Percentiles rank a stretch among this genome's conserved stretches.
Conservation (phyloP, 2,797 vertebrate genomes). For the Lepidocolaptes lacrymiger region DNA sequence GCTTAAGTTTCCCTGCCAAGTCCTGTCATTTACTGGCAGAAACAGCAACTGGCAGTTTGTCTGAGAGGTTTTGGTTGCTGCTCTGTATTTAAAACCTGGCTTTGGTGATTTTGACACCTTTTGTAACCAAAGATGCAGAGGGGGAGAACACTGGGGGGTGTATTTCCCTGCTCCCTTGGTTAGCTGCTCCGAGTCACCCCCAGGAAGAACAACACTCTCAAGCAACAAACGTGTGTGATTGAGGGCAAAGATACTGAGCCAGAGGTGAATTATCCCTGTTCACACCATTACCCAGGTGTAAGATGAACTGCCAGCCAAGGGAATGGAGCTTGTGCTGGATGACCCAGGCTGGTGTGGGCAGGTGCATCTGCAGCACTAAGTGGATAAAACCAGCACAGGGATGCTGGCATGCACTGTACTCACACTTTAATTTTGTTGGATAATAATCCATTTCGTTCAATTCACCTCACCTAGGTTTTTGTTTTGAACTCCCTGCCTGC, state of each 20-base stretch:
- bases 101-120: neutral
- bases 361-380: neutral
- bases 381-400: neutral
- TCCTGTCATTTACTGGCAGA: neutral
- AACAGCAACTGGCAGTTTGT: neutral
- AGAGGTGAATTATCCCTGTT: neutral
- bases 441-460: neutral
- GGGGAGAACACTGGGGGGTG: neutral
- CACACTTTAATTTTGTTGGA: neutral
- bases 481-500: neutral
- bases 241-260: neutral
- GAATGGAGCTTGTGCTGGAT: rapidly evolving
- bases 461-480: neutral
- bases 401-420: rapidly evolving
- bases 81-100: neutral
- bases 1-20: neutral
- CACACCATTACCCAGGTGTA: neutral
- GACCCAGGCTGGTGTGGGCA: neutral
- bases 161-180: neutral
- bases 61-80: neutral
- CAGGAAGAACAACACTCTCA: neutral
- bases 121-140: neutral
- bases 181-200: neutral
- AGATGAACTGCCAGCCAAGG: neutral
- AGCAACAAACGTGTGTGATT: neutral